Percentiles rank a stretch among this genome's conserved stretches.
These are phyloP conservation scores for Papilio polytes DNA, from an alignment of 1,140 invertebrate species.

Conservation along the genomic window DNA sequence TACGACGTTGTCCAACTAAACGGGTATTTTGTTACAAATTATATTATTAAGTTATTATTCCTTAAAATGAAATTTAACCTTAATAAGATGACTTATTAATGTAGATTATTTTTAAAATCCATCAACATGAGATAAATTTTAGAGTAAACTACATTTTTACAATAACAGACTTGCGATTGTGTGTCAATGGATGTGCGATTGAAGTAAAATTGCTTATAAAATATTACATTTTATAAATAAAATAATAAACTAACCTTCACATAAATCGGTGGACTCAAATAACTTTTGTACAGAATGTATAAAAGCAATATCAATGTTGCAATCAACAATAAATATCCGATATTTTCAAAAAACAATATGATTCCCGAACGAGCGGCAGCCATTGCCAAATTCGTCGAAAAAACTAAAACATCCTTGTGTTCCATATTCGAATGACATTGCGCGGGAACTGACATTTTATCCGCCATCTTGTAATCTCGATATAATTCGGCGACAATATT, in stretches of 20 bases:
- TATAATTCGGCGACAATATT: background rate
- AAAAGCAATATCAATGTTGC: slow-evolving; percentile 49
- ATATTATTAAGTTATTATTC: too few relatives aligned
- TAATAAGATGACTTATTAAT: too few relatives aligned
- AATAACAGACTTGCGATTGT: background rate
- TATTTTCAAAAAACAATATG: slow-evolving; percentile 49
- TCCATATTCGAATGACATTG: slow-evolving; percentile 42
- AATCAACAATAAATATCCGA: slow-evolving; percentile 44
- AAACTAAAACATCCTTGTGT: slow-evolving; percentile 45
- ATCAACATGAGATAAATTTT: too few relatives aligned
- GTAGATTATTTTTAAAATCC: too few relatives aligned
- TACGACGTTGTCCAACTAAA: too few relatives aligned
- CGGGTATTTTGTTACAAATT: too few relatives aligned
- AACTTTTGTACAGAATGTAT: slow-evolving; percentile 60
- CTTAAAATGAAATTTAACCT: too few relatives aligned
- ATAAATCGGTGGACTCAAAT: slow-evolving; percentile 61
- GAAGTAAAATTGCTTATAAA: background rate
- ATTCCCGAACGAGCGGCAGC: slow-evolving; percentile 6
- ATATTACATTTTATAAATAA: background rate
- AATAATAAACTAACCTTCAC: slow-evolving; percentile 55
- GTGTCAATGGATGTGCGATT: too few relatives aligned
- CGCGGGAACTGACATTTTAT: slow-evolving; percentile 14
- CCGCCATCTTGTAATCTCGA: slow-evolving; percentile 27
- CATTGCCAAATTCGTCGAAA: slow-evolving; percentile 28
- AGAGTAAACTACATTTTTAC: background rate